Evolutionary conservation across 2,888 invertebrate species (phyloP), one percentile per base, ranked within the genome.

Genomic region (Andrena praecox): DNA sequence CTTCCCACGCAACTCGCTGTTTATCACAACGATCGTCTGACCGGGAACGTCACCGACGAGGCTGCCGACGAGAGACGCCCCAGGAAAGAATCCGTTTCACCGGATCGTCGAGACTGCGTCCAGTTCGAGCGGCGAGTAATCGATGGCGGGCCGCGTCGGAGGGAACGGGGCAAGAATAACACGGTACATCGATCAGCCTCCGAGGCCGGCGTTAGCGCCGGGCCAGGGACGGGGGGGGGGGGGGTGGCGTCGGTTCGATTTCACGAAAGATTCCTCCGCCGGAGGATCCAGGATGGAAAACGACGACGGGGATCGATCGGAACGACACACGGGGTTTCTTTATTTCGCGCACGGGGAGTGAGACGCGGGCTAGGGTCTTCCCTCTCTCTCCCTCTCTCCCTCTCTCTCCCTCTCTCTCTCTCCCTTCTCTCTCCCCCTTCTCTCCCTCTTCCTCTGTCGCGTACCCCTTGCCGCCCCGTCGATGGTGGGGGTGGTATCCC

Each of bases 121-220:
- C 42, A 48, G 79, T 80, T 80, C 54, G 62, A 77, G 78, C 70
- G 42, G 33, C n/a, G 63, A 67, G 50, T 80, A 80, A 80, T 80
- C 80, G 72, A 80, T 79, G 71, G 59, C 42, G 35, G 59, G 75
- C n/a, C 48, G 76, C 67, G 54, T 42, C 20, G 71, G 48, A 48
- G 79, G 77, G 79, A 70, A 74, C 42, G 67, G 60, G 42, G 79
- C 70, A 72, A 63, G 66, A 79, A 79, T 72, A 79, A 80, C 71
- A 62, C 67, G 71, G 66, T 62, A 67, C 71, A 62, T 68, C 80
- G 80, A 79, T 79, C 80, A 50, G 62, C 71, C 48, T 70, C 60
- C 70, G 48, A 60, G 42, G 66, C 35, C 29, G 66, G 48, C 48
- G 42, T 42, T 42, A 42, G 29, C 24, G 27, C 31, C 33, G 62